Base-by-base conservation (phyloP, 1,140 invertebrate species). In the Drosophila sproati region DNA sequence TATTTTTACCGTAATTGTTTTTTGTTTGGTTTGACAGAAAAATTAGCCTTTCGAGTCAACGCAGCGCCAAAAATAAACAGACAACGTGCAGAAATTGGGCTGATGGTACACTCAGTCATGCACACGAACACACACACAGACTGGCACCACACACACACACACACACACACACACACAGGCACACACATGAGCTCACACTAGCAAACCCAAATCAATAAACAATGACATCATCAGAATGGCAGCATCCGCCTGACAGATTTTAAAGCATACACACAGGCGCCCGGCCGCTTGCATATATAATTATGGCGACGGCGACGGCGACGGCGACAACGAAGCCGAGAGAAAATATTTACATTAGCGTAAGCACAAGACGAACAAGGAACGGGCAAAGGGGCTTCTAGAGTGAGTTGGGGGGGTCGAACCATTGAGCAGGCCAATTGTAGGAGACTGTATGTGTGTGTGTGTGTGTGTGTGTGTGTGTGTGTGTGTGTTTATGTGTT, bases 291-390 rank as follows among this genome's bases (percentile, higher is more conserved):
- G 83, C 85, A 89, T 89, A 88, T 89, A 89, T 83, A 88, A 88
- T 88, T 89, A 83, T 78, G 85, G 70, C 73, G 47, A 68, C 80
- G 43, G 3, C 54, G 20, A 20, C 20, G 20, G 20, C 20, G 54
- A 56, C 47, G 75, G 56, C 68, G 62, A 57, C 73, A 37, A 48
- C 64, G 63, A 78, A 67, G 50, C 68, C 12, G 59, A 50, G 74
- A 69, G 67, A 78, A 89, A 83, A 88, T 88, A 88, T 88, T 88
- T 88, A 88, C 83, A 89, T 88, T 88, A 89, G 85, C 83, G 83
- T 88, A 85, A 80, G 85, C 60, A 61, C 52, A 73, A 68, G 71
- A 56, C 50, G 50, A 59, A 50, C 20, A 57, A 48, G 50, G 37
- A 20, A 2, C 7, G 12, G 8, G 32, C 6, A 43, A 4, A 31